These are phyloP conservation scores for Drosophila insularis DNA, from an alignment of 1,140 invertebrate species.

Conservation along the genomic window DNA sequence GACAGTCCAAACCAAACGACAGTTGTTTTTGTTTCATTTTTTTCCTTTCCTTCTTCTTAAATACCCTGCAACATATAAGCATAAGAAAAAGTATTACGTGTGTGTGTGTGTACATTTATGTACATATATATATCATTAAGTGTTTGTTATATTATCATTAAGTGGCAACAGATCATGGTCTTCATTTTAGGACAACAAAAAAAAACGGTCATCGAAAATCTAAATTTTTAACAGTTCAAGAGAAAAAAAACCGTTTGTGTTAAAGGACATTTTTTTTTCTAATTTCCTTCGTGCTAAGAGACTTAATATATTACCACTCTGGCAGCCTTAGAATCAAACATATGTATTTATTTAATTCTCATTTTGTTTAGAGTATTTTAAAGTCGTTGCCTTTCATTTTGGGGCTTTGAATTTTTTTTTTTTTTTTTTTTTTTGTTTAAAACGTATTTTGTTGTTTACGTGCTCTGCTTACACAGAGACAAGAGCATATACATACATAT, in stretches of 20 bases:
- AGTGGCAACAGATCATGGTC: too few species aligned
- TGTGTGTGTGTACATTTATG: neutral
- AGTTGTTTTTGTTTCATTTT: neutral
- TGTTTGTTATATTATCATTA: too few species aligned
- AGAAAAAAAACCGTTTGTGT: too few species aligned
- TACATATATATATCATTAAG: too few species aligned
- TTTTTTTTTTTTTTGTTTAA: constrained; percentile 22
- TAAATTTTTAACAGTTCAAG: too few species aligned
- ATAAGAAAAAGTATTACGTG: neutral
- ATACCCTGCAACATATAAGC: neutral
- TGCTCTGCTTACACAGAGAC: constrained; percentile 35
- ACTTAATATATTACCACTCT: too few species aligned
- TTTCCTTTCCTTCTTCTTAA: constrained; percentile 1
- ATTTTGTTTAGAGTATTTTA: neutral
- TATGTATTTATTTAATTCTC: too few species aligned
- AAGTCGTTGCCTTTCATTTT: constrained; percentile 12
- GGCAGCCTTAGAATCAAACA: too few species aligned
- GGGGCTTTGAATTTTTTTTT: constrained; percentile 40
- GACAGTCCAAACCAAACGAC: neutral
- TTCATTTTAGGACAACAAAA: too few species aligned
- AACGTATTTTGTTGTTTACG: constrained; percentile 43
- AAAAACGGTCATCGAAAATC: too few species aligned
- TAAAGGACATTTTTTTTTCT: too few species aligned
- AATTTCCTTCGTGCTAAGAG: too few species aligned
- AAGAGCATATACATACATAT: constrained; percentile 24